Base-by-base conservation (phyloP, 2,797 vertebrate genomes). In the Furcifer pardalis region DNA sequence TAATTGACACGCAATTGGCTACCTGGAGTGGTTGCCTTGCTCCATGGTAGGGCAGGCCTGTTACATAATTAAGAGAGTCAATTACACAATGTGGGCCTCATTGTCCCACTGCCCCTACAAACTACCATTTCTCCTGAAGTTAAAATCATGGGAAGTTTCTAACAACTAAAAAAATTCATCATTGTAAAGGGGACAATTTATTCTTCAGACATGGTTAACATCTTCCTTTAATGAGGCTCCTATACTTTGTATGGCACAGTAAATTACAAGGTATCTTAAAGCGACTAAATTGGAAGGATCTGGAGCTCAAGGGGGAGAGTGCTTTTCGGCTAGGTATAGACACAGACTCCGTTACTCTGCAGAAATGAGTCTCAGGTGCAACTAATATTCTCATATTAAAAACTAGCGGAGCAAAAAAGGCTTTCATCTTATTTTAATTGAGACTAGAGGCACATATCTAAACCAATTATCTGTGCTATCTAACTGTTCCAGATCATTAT, bases 231-330 rank as follows among this genome's bases (percentile, higher is more conserved):
- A 95, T 94, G 91, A 93, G 84, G 66, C 79, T 89, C 85, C 92
- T 92, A 49, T 93, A 90, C 94, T 92, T 87, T 91, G 90, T 91
- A 94, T 91, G 90, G 88, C 87, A 89, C 85, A 87, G 91, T 92
- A 95, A 95, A 96, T 96, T 93, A 95, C 86, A 95, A 92, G 91
- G 91, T 89, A 91, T 82, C 85, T 60, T 85, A 65, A 32, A 91
- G 89, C 92, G 92, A 94, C 95, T 91, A 94, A 83, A 86, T 71
- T 21, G 85, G 91, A 86, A 79, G 73, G 68, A 94, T 90, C 86
- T 92, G 91, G 91, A 91, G 77, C 63, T 84, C 44, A 73, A 85
- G 3, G 25, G 15, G 68, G 17, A 73, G 1, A 40, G 52, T 56
- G 52, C 52, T 56, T 19, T 4, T 56, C 40, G 49, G 13, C 13